phyloP scores from a whole-genome alignment of 2,797 vertebrate genomes.

The Acanthornis magna region DNA sequence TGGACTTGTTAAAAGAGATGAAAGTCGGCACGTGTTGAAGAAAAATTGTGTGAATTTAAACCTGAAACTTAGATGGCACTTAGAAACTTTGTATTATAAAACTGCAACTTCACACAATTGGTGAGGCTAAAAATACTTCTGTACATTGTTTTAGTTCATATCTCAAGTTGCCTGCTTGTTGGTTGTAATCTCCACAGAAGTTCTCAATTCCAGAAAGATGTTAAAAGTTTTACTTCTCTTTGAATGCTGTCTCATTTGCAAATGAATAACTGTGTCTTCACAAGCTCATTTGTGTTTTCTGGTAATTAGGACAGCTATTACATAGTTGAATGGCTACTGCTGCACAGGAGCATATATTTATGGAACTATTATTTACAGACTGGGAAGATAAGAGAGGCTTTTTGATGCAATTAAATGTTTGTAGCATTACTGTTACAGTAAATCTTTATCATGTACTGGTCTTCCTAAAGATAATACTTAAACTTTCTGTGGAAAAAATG shows the following conservation, averaged over 20 bases:
- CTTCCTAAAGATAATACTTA: not conserved
- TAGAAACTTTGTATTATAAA: not conserved
- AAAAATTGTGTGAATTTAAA: not conserved
- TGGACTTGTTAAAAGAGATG: not conserved
- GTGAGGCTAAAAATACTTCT: not conserved
- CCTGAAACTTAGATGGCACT: not conserved
- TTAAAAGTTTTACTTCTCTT: not conserved
- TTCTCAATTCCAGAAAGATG: not conserved
- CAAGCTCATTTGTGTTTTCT: slow-evolving; percentile 15
- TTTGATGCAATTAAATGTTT: not conserved
- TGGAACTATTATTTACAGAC: not conserved
- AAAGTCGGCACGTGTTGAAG: not conserved
- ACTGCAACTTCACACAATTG: not conserved
- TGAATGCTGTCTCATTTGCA: slow-evolving; percentile 2
- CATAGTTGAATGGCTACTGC: not conserved
- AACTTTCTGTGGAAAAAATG: not conserved
- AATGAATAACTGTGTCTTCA: slow-evolving; percentile 15
- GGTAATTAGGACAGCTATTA: slow-evolving; percentile 15
- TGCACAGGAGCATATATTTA: not conserved
- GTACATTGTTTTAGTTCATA: not conserved
- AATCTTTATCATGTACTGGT: not conserved
- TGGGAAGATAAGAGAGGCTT: not conserved
- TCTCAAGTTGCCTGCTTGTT: not conserved
- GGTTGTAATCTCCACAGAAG: not conserved
- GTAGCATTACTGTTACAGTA: not conserved